These are phyloP conservation scores for Sebastolobus alascanus DNA, from an alignment of 2,797 vertebrate species.

Conservation along the genomic window DNA sequence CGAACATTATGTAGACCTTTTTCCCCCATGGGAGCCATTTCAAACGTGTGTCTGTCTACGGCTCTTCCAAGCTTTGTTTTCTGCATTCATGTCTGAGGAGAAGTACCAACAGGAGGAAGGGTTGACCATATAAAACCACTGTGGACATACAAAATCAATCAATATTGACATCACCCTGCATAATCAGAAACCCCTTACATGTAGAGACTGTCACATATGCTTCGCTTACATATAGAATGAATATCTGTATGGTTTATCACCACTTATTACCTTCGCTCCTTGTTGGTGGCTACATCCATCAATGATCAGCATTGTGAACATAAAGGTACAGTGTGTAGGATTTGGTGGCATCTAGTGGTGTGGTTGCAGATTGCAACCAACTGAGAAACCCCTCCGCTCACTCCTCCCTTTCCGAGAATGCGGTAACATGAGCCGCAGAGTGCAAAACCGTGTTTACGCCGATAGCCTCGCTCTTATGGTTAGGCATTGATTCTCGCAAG, in stretches of 20 bases:
- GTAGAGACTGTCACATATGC: neutral
- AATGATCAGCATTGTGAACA: neutral
- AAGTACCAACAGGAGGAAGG: neutral
- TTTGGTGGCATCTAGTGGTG: too few relatives aligned
- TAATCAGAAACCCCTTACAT: constrained; percentile 13
- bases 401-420: too few relatives aligned
- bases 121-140: neutral
- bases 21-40: neutral
- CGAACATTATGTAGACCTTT: neutral
- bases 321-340: neutral
- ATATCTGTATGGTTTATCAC: neutral
- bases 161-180: constrained; percentile 8
- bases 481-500: too few relatives aligned
- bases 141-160: constrained; percentile 19
- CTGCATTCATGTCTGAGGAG: constrained; percentile 7
- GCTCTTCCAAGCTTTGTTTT: neutral
- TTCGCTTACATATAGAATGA: neutral
- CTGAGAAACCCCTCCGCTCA: too few relatives aligned
- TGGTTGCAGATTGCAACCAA: too few relatives aligned
- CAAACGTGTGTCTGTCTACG: neutral
- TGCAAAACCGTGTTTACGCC: too few relatives aligned
- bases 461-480: too few relatives aligned
- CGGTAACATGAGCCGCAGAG: too few relatives aligned
- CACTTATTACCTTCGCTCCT: neutral
- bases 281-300: neutral